Evolutionary conservation across 2,797 vertebrate species (phyloP), one percentile per base, ranked within the genome.

Genomic region (Semotilus atromaculatus): DNA sequence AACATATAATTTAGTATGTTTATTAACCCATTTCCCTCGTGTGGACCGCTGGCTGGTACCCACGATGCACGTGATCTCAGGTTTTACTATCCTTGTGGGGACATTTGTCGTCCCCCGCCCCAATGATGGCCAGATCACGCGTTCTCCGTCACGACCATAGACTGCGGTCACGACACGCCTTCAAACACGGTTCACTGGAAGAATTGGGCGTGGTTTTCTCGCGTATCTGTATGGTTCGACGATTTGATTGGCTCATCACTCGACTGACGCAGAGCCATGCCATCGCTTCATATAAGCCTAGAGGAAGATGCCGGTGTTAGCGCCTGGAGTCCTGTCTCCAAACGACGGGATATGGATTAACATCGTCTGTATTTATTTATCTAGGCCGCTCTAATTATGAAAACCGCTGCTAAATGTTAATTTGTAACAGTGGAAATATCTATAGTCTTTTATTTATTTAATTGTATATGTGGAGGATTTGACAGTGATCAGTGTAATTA

Each of bases 81-180:
- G 38, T 1, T 38, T 38, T 38, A 38, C 38, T 8, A 8, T 38
- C 38, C n/a, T n/a, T n/a, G n/a, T n/a, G n/a, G n/a, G n/a, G n/a
- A n/a, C n/a, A n/a, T n/a, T n/a, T n/a, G n/a, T n/a, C n/a, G n/a
- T n/a, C n/a, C n/a, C n/a, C n/a, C n/a, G n/a, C n/a, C 1, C 38
- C 7, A 31, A n/a, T n/a, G 8, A 89, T 94, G 93, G 92, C 66
- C 90, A 93, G 94, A 95, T 95, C 83, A 91, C 89, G 90, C 91
- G 94, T 91, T 82, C 77, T 83, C 86, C 0, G 51, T 36, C 48
- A 75, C 64, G 53, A 77, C 89, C 31, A 31, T 31, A 31, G 31
- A 31, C 31, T 31, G 31, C 3, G 31, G 31, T 31, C 31, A 75
- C 60, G 58, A 77, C 89, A 86, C 73, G 85, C 93, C 93, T 86